Base-by-base conservation (phyloP, 1,140 invertebrate genomes). In the Drosophila prosaltans region DNA sequence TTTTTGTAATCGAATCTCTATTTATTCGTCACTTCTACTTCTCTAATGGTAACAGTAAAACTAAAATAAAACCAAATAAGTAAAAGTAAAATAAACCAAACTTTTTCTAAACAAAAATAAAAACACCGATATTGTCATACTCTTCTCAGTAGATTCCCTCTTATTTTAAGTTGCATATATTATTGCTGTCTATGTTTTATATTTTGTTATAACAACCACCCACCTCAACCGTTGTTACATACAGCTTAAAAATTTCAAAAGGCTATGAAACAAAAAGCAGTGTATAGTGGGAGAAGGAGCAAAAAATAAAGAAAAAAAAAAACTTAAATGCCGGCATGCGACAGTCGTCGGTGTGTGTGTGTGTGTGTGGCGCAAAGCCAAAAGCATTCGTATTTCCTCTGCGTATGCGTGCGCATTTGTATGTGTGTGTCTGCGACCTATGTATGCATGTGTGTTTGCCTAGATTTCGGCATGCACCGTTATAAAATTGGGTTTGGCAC, bases 401-500 rank as follows among this genome's bases (percentile, higher is more conserved):
- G 21, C 26, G 43, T 62, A 30, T 30, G 40, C n/a, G 10, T 48
- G 26, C n/a, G 11, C 30, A 10, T 41, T 7, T 54, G 8, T 54
- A 10, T 54, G 6, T 54, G 10, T 54, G 8, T 54, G 9, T 54
- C 21, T 54, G 10, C 7, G 16, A 30, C 28, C 28, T 30, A 30
- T 30, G 28, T 0, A 30, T 61, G 21, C 10, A 8, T 32, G 60
- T 30, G 9, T 16, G 55, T 59, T 21, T 32, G 57, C 57, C 16
- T 40, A 40, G 36, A 24, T 39, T 59, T 59, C 32, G 57, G 32
- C 57, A 59, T 40, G 32, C n/a, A 59, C 57, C 57, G 57, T 59
- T 59, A 59, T 59, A 59, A 59, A 51, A 59, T 59, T 59, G 57
- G 57, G 57, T 16, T 59, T 59, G 32, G 36, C 36, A 59, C 10